Conservation (phyloP, 2,888 invertebrate genomes). For the Cerceris rybyensis region DNA sequence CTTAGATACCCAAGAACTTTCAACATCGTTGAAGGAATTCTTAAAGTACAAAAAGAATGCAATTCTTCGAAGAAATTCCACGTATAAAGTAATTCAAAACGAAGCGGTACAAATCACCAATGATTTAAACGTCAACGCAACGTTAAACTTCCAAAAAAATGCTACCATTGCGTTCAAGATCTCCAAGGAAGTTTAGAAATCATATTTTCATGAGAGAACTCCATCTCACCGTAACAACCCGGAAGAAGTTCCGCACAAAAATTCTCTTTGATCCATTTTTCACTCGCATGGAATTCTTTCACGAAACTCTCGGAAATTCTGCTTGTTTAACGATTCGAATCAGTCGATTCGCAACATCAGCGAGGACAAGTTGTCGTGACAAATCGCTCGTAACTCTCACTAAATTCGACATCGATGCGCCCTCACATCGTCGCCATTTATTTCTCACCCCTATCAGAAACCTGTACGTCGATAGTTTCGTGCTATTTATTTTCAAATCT, state of each 20-base stretch:
- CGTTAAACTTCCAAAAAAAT: too few species aligned
- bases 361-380: not conserved
- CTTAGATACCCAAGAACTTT: too few species aligned
- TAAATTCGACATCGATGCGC: constrained; percentile 12
- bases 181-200: too few species aligned
- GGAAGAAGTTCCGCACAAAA: not conserved
- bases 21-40: too few species aligned
- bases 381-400: constrained; percentile 5
- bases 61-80: too few species aligned
- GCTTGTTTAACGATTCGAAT: not conserved
- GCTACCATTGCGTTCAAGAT: too few species aligned
- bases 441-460: constrained; percentile 6
- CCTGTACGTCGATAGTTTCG: constrained; percentile 14
- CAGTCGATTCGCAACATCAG: not conserved
- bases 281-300: not conserved
- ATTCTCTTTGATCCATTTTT: not conserved
- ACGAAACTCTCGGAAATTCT: not conserved
- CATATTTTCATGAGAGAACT: not conserved
- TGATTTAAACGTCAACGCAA: too few species aligned
- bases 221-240: not conserved
- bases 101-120: too few species aligned
- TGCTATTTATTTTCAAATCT: constrained; percentile 17
- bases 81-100: too few species aligned
- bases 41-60: too few species aligned
- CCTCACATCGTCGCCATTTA: constrained; percentile 11